Conservation (phyloP, 2,888 invertebrate genomes). For the Lasiommata megera region DNA sequence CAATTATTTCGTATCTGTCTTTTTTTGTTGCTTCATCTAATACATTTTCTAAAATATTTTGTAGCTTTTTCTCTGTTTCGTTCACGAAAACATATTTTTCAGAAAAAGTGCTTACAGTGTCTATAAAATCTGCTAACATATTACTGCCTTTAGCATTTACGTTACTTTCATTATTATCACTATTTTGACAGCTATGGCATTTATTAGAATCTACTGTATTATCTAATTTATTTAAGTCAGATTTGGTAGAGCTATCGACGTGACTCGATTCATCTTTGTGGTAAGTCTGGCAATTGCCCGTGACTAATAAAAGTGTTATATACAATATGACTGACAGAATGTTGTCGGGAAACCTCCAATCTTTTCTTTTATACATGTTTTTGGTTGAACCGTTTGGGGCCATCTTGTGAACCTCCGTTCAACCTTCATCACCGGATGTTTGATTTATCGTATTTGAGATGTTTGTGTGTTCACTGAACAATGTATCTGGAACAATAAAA, state of each 20-base stretch:
- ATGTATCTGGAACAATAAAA: conserved; percentile 56
- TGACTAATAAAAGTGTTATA: conserved; percentile 51
- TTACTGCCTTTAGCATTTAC: conserved; percentile 31
- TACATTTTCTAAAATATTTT: conserved; percentile 77
- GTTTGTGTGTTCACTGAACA: conserved; percentile 42
- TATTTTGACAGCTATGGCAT: conserved; percentile 74
- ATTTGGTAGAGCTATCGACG: conserved; percentile 58
- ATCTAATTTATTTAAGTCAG: conserved; percentile 53
- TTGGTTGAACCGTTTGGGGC: conserved; percentile 45
- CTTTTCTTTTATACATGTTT: conserved; percentile 47
- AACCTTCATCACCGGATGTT: conserved; percentile 63
- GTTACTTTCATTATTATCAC: conserved; percentile 46
- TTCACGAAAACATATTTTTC: conserved; percentile 57
- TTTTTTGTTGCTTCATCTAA: conserved; percentile 80
- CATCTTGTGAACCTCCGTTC: conserved; percentile 53
- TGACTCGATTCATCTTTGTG: conserved; percentile 50
- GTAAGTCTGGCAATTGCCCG: conserved; percentile 52
- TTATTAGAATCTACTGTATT: conserved; percentile 61
- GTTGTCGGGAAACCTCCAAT: conserved; percentile 53
- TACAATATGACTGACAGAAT: conserved; percentile 52
- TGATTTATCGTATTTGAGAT: conserved; percentile 25
- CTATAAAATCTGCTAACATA: conserved; percentile 54
- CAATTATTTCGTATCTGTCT: conserved; percentile 80
- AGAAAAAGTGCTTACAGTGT: conserved; percentile 51
- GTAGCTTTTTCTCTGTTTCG: conserved; percentile 62